Base-by-base conservation (phyloP, 1,140 invertebrate genomes). In the Caerostris extrusa region DNA sequence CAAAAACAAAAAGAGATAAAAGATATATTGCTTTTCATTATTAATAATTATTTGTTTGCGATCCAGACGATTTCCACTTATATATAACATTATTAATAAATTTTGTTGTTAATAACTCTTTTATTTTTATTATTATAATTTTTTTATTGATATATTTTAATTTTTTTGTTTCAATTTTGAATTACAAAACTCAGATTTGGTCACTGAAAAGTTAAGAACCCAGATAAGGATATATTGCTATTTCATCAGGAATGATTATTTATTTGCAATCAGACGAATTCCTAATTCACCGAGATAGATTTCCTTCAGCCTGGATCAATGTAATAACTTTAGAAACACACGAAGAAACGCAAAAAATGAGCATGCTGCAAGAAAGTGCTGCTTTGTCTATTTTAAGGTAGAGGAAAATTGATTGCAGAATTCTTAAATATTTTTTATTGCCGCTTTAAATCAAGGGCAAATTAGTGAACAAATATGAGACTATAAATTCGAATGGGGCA, bases 361-460 rank as follows among this genome's bases (percentile, higher is more conserved):
- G 50, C 50, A 50, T 34, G n/a, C n/a, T n/a, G n/a, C n/a, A n/a
- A n/a, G n/a, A 34, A 77, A 67, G 17, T n/a, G n/a, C 61, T 67
- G 61, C 61, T 50, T 77, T 77, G 71, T 77, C 71, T 10, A 77
- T 50, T 77, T 77, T 77, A 34, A 34, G 71, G n/a, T 77, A 77
- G 50, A 77, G 71, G 71, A 77, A 77, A 77, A 77, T 12, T 53
- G 19, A 7, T 7, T 12, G 71, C 19, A 34, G 7, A 53, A 34
- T 77, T 77, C n/a, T n/a, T n/a, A 77, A 77, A 50, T 50, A 77
- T 50, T 34, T 77, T 77, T 77, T n/a, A 77, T 50, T 77, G 61
- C 61, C 5, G n/a, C n/a, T 77, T 77, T 77, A 53, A 53, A 53
- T 34, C 71, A 77, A 77, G 71, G 71, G 14, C 71, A 77, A 77